A percentile compares a stretch with the other conserved stretches of the same genome.
These are phyloP conservation scores for Stichopus horrens DNA, from an alignment of 53 echinoderm and acorn worm species.

Conservation along the genomic window DNA sequence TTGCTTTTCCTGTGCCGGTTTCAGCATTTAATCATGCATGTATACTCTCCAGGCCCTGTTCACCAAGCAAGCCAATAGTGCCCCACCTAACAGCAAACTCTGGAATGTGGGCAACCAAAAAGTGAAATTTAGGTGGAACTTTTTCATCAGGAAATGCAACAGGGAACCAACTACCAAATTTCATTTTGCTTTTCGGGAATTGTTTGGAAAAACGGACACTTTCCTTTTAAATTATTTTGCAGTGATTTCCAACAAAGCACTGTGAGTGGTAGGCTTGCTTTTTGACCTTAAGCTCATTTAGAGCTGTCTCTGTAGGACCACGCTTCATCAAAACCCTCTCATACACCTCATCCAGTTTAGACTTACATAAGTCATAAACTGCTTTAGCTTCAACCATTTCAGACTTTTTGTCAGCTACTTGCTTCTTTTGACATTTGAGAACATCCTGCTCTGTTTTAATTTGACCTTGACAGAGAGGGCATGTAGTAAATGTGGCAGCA, in stretches of 20 bases:
- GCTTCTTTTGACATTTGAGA: neutral
- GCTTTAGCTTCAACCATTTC: neutral
- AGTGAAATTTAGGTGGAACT: conserved; percentile 23
- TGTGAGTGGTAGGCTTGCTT: conserved; percentile 60
- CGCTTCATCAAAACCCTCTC: conserved; percentile 9
- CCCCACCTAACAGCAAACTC: conserved; percentile 13
- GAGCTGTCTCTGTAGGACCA: conserved; percentile 41
- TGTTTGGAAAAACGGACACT: neutral
- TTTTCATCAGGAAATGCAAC: conserved; percentile 14
- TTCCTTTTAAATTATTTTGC: conserved; percentile 32
- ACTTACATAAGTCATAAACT: conserved; percentile 11
- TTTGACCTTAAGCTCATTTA: conserved; percentile 36
- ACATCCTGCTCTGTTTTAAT: conserved; percentile 14
- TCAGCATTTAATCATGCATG: conserved; percentile 36
- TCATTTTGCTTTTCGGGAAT: conserved; percentile 27
- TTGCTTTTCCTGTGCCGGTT: no score
- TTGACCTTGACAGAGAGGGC: conserved; percentile 49
- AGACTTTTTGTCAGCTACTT: neutral
- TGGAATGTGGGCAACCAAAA: conserved; percentile 40
- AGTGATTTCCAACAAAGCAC: conserved; percentile 58
- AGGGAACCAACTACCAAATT: conserved; percentile 54
- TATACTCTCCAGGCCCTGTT: conserved; percentile 39
- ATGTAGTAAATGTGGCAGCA: conserved; percentile 1
- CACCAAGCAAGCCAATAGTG: conserved; percentile 20
- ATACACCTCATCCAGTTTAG: conserved; percentile 45